phyloP scores from a whole-genome alignment of 2,797 vertebrate genomes.

The Acanthis flammea region DNA sequence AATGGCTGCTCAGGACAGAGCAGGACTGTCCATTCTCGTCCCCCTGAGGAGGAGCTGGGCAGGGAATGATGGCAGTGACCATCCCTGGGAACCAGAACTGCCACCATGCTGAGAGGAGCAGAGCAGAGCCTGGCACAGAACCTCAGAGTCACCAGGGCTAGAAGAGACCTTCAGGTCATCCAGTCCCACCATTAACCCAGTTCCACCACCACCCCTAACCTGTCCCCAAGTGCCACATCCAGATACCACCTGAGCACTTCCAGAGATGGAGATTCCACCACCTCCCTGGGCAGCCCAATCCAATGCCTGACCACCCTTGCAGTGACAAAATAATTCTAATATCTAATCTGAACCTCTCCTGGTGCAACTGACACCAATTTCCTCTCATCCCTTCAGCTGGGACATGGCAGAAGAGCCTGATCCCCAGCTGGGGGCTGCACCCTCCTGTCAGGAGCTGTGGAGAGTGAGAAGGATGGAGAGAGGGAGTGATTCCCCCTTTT shows the following conservation, averaged over 20 bases:
- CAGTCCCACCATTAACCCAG: accelerated
- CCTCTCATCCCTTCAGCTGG: too few species aligned
- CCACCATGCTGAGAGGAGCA: not conserved
- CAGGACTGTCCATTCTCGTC: not conserved
- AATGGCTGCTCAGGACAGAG: not conserved
- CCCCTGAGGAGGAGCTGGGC: not conserved
- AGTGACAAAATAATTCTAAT: not conserved
- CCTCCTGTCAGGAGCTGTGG: not conserved
- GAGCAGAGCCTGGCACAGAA: not conserved
- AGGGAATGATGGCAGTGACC: not conserved
- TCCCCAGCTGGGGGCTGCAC: not conserved
- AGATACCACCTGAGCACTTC: not conserved
- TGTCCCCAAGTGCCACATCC: not conserved
- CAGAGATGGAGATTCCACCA: not conserved
- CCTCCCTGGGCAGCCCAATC: not conserved
- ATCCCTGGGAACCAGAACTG: not conserved
- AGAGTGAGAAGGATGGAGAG: not conserved
- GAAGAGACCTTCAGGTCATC: not conserved
- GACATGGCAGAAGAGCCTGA: not conserved
- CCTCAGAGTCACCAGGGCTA: not conserved
- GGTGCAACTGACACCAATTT: not conserved
- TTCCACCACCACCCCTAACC: accelerated
- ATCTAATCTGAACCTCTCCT: not conserved
- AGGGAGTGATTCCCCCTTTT: too few species aligned
- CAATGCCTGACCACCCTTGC: not conserved